Percentiles rank a stretch among this genome's conserved stretches.
These are phyloP conservation scores for Mormyrus hasselquistii DNA, from an alignment of 2,797 vertebrate species.

Conservation along the genomic window DNA sequence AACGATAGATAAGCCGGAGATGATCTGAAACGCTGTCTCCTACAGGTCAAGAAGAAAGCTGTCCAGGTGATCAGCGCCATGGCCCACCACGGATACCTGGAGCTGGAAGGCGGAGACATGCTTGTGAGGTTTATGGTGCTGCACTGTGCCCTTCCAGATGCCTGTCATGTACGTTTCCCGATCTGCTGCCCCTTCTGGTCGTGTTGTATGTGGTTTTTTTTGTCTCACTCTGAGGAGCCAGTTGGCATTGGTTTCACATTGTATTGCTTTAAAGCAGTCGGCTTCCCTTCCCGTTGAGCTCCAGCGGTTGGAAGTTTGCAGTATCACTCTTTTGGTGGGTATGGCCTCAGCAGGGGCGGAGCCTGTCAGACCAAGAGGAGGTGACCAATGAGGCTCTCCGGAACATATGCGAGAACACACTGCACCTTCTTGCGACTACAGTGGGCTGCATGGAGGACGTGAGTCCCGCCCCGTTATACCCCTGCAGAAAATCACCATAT, in stretches of 20 bases:
- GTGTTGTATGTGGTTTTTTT: not conserved
- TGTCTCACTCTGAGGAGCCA: not conserved
- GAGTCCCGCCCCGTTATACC: conserved; percentile 33
- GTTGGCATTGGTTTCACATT: not conserved
- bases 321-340: not conserved
- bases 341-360: conserved; percentile 50
- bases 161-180: conserved; percentile 47
- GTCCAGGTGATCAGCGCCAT: conserved; percentile 89
- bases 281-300: not conserved
- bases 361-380: conserved; percentile 61
- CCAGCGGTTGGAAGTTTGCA: not conserved
- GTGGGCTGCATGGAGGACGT: conserved; percentile 78
- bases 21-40: not conserved
- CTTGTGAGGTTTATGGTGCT: conserved; percentile 81
- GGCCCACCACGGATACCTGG: conserved; percentile 90
- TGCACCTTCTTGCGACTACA: conserved; percentile 84
- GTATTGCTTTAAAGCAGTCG: not conserved
- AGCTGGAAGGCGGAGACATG: conserved; percentile 79
- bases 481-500: not conserved
- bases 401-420: conserved; percentile 76
- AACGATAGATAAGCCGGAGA: not conserved
- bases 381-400: conserved; percentile 69
- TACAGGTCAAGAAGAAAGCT: conserved; percentile 79
- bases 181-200: not conserved
- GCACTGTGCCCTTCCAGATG: conserved; percentile 73